Conservation (phyloP, 92 coral and sea anemone genomes). For the Montipora capitata region DNA sequence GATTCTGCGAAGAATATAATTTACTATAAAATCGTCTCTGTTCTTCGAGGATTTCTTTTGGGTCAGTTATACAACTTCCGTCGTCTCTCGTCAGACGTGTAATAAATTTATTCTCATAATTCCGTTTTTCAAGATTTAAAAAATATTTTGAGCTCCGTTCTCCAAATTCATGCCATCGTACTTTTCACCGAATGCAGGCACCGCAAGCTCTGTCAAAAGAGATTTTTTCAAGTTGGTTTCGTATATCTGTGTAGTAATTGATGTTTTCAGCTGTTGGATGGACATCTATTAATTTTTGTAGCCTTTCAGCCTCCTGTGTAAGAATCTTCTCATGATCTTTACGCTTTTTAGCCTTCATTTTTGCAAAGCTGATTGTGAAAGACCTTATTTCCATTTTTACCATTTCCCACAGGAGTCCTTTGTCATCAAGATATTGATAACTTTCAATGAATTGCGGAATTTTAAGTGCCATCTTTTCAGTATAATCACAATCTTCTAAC, state of each 20-base stretch:
- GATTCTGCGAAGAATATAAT: background rate
- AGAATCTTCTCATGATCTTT: background rate
- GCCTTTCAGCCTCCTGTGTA: background rate
- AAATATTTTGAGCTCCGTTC: constrained; percentile 35
- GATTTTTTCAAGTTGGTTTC: background rate
- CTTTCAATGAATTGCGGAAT: background rate
- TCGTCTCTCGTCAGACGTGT: background rate
- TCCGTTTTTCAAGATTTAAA: constrained; percentile 22
- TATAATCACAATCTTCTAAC: background rate
- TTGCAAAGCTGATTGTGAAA: constrained; percentile 6
- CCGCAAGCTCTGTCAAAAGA: constrained; percentile 11
- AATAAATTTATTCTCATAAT: constrained; percentile 15
- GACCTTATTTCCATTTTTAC: constrained; percentile 33
- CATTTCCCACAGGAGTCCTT: constrained; percentile 28
- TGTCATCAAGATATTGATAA: background rate
- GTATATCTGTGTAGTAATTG: background rate
- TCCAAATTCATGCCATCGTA: background rate
- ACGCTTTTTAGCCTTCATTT: background rate
- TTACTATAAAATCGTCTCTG: background rate
- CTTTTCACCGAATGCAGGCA: constrained; percentile 32
- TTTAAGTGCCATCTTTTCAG: background rate
- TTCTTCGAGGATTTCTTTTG: constrained; percentile 2
- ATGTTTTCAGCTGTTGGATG: too few relatives aligned
- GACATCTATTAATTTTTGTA: background rate
- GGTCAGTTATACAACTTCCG: too few relatives aligned